A percentile compares a stretch with the other conserved stretches of the same genome.
Conservation (phyloP, 64 coral and sea anemone genomes). For the Actinia equina region DNA sequence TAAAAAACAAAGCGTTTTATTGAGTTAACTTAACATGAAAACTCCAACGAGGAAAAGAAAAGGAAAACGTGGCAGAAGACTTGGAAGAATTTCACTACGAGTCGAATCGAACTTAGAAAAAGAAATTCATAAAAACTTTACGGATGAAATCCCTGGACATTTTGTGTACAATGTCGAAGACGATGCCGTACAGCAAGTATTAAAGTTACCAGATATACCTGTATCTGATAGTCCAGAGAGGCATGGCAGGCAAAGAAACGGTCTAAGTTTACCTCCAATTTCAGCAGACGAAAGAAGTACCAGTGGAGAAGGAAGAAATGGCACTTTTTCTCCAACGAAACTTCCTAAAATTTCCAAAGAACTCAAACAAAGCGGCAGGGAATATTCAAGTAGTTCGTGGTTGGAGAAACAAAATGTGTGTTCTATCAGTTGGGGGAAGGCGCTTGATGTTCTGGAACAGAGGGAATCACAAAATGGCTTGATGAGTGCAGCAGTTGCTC, state of each 20-base stretch:
- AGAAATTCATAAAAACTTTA: slow-evolving; percentile 36
- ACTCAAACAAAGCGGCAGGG: background rate
- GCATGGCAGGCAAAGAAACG: slow-evolving; percentile 28
- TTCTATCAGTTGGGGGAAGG: slow-evolving; percentile 75
- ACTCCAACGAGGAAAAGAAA: slow-evolving; percentile 51
- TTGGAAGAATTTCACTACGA: slow-evolving; percentile 52
- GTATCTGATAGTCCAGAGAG: slow-evolving; percentile 32
- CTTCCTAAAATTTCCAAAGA: slow-evolving; percentile 65
- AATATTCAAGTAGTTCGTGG: slow-evolving; percentile 36
- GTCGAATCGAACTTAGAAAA: slow-evolving; percentile 20
- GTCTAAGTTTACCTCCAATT: slow-evolving; percentile 67
- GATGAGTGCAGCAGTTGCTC: background rate
- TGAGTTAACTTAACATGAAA: slow-evolving; percentile 37
- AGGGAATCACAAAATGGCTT: background rate
- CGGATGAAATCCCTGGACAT: slow-evolving; percentile 52
- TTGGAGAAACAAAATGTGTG: slow-evolving; percentile 58
- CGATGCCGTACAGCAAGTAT: slow-evolving; percentile 71
- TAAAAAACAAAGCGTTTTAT: too few relatives aligned
- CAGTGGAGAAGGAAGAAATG: slow-evolving; percentile 28
- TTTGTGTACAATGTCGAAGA: slow-evolving; percentile 76
- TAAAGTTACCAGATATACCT: slow-evolving; percentile 73
- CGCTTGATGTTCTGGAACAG: slow-evolving; percentile 67
- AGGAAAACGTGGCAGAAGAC: slow-evolving; percentile 41
- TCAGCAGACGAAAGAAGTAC: slow-evolving; percentile 45
- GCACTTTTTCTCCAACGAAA: slow-evolving; percentile 40